These are phyloP conservation scores for Syndactyla subalaris DNA, from an alignment of 2,797 vertebrate species.

Conservation along the genomic window DNA sequence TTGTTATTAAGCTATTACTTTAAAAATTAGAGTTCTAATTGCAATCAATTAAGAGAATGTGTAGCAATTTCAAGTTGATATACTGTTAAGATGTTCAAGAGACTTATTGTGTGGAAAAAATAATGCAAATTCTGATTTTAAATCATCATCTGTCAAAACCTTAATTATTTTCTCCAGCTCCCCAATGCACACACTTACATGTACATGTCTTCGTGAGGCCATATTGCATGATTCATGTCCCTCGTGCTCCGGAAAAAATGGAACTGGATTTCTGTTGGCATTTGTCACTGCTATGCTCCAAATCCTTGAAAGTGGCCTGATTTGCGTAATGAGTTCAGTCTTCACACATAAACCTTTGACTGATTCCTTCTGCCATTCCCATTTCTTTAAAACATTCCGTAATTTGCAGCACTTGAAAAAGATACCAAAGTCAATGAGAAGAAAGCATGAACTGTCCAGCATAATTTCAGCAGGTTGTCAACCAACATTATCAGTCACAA, in stretches of 20 bases:
- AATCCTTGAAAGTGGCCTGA: background rate
- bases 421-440: slow-evolving; percentile 32
- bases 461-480: slow-evolving; percentile 57
- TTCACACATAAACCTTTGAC: background rate
- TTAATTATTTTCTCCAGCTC: background rate
- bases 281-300: background rate
- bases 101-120: background rate
- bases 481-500: slow-evolving; percentile 31
- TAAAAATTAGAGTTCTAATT: background rate
- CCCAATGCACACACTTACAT: background rate
- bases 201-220: background rate
- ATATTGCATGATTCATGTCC: background rate
- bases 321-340: background rate
- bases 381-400: background rate
- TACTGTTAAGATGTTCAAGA: background rate
- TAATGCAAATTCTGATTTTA: background rate
- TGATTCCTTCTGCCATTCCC: background rate
- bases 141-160: background rate
- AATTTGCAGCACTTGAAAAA: slow-evolving; percentile 53
- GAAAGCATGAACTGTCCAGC: background rate
- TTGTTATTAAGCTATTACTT: background rate
- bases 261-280: background rate
- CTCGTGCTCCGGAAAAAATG: background rate
- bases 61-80: background rate
- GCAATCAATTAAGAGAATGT: background rate